Base-by-base conservation (phyloP, 2,797 vertebrate genomes). In the Onychomys arenicola region DNA sequence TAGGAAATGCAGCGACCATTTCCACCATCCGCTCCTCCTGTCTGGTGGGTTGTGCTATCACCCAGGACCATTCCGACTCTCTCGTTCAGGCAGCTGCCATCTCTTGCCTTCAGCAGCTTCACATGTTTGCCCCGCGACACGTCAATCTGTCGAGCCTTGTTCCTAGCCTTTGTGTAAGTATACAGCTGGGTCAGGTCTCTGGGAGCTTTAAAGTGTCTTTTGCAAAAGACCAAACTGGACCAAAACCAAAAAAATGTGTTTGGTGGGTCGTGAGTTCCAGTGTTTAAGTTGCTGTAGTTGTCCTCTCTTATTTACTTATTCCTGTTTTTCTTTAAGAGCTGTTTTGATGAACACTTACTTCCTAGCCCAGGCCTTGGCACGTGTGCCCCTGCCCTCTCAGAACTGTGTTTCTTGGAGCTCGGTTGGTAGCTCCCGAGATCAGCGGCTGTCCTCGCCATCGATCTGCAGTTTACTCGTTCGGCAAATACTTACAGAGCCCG, bases 11-110 rank as follows among this genome's bases (percentile, higher is more conserved):
- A 97, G 99, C 99, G 80, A 99, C 99, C 0, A 99, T 99, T 98
- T 99, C 99, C 43, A 99, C 99, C 37, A 99, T 99, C 97, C 99
- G 99, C 96, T 99, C 99, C 1, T 99, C 99, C 16, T 99, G 99
- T 97, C 98, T 99, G 98, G 99, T 99, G 94, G 99, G 99, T 40
- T 99, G 99, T 97, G 99, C 99, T 49, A 99, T 99, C 98, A 99
- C 99, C 98, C 99, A 99, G 98, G 99, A 99, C 98, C 99, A 99
- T 98, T 99, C 99, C 0, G 99, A 99, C 97, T 99, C 99, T 0
- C 99, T 99, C 1, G 99, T 99, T 86, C 99, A 99, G 98, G 99
- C 99, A 49, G 99, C 99, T 40, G 99, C 99, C 96, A 99, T 99
- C 98, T 99, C 99, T 52, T 99, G 99, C 97, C 99, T 99, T 97